These are phyloP conservation scores for Chelon auratus DNA, from an alignment of 2,797 vertebrate genomes.

Conservation along the genomic window DNA sequence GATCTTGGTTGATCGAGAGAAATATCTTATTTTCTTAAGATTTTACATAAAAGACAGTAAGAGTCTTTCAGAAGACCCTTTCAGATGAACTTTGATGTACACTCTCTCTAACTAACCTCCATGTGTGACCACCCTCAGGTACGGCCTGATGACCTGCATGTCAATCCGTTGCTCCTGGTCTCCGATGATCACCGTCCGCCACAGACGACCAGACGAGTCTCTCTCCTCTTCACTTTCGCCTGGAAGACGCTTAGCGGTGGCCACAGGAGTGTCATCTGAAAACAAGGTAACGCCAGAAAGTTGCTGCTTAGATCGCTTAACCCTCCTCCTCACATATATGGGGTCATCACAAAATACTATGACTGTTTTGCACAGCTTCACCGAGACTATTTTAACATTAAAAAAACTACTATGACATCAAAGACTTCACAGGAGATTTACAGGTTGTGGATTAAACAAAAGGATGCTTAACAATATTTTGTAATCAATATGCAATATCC, in stretches of 20 bases:
- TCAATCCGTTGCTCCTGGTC: slow-evolving; percentile 97
- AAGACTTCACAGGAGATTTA: no score
- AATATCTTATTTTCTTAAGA: no score
- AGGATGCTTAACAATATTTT: not conserved
- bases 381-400: not conserved
- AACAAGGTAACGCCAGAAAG: slow-evolving; percentile 11
- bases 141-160: slow-evolving; percentile 95
- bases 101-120: slow-evolving; percentile 85
- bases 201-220: slow-evolving; percentile 87
- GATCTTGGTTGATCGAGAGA: no score
- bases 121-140: slow-evolving; percentile 96
- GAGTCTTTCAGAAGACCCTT: not conserved
- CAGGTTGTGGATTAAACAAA: not conserved
- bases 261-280: slow-evolving; percentile 95
- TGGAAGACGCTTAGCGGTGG: slow-evolving; percentile 91
- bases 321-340: not conserved
- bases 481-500: no score
- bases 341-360: not conserved
- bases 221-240: slow-evolving; percentile 88
- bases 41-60: no score
- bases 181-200: slow-evolving; percentile 95
- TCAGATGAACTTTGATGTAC: not conserved
- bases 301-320: slow-evolving; percentile 30
- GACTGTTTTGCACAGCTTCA: not conserved
- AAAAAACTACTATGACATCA: not conserved